Evolutionary conservation across 2,888 invertebrate species (phyloP), one percentile per base, ranked within the genome.

Genomic region (Drosophila tripunctata): DNA sequence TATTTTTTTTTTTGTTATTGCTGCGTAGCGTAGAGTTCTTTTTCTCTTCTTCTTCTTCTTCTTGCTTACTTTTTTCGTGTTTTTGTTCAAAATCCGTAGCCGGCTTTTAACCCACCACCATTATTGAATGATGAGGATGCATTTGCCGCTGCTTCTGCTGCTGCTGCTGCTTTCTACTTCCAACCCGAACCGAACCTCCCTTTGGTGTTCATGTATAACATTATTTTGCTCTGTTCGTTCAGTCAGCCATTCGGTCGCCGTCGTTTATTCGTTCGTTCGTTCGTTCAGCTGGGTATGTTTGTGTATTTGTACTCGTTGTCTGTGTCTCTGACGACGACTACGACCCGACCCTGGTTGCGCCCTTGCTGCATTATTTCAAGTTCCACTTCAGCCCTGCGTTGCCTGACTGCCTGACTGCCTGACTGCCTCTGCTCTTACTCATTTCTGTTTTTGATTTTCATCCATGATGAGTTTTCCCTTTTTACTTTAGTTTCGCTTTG

Each of bases 381-480:
- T 87, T 79, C 71, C 71, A 85, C 75, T 87, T 74, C 88, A 82
- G 82, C 76, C 78, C 73, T 67, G 70, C 75, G 68, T 61, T 65
- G 66, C 44, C 33, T 15, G 43, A 48, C 63, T 75, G 36, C 43
- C 30, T 27, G 17, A 17, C 12, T 2, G 52, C 75, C 72, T 62
- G 71, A 19, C 24, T 14, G 47, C 61, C 65, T 70, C 27, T 27
- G 27, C 33, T 36, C 27, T 40, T 38, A 48, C 60, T 60, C 64
- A 68, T 73, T 75, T 69, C 76, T 87, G 88, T 67, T 77, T 87
- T 87, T 83, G 86, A 83, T 83, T 83, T 83, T 82, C 83, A 83
- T 77, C 88, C 79, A 83, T 83, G 87, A 85, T 87, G 87, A 85
- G 82, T 85, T 83, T 81, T 87, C 76, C 86, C 80, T 80, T 78